phyloP scores from a whole-genome alignment of 2,888 invertebrate genomes.

The Patella depressa region DNA sequence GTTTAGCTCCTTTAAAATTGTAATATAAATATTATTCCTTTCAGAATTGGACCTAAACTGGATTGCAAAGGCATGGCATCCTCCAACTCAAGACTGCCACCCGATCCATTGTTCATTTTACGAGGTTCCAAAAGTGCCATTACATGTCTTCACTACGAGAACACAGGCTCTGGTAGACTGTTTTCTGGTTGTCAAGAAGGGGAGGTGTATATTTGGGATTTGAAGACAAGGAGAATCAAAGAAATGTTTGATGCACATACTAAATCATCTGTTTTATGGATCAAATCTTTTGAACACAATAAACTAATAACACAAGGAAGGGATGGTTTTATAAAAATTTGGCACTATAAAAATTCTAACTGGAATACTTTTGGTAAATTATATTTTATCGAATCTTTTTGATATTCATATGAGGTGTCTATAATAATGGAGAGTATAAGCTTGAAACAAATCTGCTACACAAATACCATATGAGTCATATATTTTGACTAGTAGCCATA shows the following conservation, averaged over 20 bases:
- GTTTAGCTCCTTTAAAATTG: no score
- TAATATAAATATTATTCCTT: no score
- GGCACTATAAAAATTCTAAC: conserved; percentile 35
- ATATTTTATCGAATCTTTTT: no score
- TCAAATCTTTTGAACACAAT: conserved; percentile 34
- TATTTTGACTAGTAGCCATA: no score
- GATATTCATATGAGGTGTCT: no score
- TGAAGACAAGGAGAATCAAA: conserved; percentile 39
- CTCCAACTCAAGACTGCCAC: conserved; percentile 24
- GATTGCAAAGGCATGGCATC: no score
- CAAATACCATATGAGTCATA: no score
- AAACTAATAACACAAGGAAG: conserved; percentile 55
- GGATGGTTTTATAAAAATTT: conserved; percentile 52
- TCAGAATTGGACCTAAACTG: no score
- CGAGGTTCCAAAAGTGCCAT: conserved; percentile 44
- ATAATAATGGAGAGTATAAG: no score
- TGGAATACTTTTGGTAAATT: no score
- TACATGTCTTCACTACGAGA: conserved; percentile 39
- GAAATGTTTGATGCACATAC: conserved; percentile 37
- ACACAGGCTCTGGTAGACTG: conserved; percentile 27
- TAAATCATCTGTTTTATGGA: conserved; percentile 46
- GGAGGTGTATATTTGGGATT: conserved; percentile 45
- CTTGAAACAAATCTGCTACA: no score
- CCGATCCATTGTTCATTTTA: conserved; percentile 46
- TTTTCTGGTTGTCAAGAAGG: conserved; percentile 52